Conservation (phyloP, 2,888 invertebrate species). For the Gortyna flavago region DNA sequence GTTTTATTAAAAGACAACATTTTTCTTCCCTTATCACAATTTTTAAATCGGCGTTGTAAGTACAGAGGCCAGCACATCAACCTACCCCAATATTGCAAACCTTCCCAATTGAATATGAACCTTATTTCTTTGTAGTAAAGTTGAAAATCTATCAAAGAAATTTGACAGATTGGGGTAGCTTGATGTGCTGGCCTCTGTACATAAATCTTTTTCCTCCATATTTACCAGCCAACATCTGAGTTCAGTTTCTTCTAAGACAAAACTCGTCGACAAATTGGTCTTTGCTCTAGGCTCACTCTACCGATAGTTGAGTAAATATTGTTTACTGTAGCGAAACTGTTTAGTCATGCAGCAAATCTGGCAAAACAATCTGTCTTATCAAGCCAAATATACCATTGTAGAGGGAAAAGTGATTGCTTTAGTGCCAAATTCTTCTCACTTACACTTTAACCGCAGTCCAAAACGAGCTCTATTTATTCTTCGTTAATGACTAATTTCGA, state of each 20-base stretch:
- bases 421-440: slow-evolving; percentile 49
- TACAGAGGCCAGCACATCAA: too few relatives aligned
- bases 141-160: too few relatives aligned
- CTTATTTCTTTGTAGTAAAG: too few relatives aligned
- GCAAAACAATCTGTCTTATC: slow-evolving; percentile 50
- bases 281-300: neutral
- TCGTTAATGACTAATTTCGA: neutral
- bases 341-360: slow-evolving; percentile 27
- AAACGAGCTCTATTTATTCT: slow-evolving; percentile 22
- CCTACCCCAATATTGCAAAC: too few relatives aligned
- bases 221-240: neutral
- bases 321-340: slow-evolving; percentile 22
- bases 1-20: neutral
- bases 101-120: too few relatives aligned
- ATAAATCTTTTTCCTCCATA: neutral
- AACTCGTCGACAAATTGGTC: neutral
- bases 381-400: slow-evolving; percentile 45
- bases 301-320: slow-evolving; percentile 12
- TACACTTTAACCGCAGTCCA: neutral
- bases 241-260: neutral
- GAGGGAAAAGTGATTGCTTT: slow-evolving; percentile 38
- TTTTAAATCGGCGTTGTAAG: neutral
- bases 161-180: too few relatives aligned
- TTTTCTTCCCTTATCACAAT: neutral
- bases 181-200: too few relatives aligned